phyloP scores from a whole-genome alignment of 2,797 vertebrate species.

The Phrynocephalus vlangalii region DNA sequence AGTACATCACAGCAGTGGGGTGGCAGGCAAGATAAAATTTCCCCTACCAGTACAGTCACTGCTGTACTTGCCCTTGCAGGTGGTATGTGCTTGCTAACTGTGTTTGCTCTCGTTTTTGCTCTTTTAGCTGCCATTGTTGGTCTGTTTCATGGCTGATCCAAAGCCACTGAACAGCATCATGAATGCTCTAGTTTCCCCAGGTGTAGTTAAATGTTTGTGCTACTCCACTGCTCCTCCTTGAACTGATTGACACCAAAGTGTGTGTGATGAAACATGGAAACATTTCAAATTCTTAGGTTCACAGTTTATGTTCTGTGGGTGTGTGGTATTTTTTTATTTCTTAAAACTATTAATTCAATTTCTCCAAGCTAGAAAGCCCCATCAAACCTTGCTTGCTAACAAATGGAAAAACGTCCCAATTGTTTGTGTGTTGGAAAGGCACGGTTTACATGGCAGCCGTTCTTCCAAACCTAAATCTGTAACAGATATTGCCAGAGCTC shows the following conservation, averaged over 20 bases:
- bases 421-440: background rate
- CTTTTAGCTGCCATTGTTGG: background rate
- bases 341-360: background rate
- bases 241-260: too few species aligned
- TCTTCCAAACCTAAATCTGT: background rate
- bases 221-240: background rate
- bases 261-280: too few species aligned
- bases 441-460: constrained; percentile 8
- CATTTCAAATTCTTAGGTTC: background rate
- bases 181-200: background rate
- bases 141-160: background rate
- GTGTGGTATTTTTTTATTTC: background rate
- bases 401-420: background rate
- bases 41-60: too few species aligned
- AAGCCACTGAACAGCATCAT: background rate
- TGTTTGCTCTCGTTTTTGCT: too few species aligned
- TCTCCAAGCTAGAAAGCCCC: background rate
- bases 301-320: background rate
- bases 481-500: constrained; percentile 4
- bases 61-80: too few species aligned
- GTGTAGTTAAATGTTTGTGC: background rate
- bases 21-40: too few species aligned
- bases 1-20: too few species aligned
- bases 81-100: too few species aligned
- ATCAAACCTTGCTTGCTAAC: background rate